Percentiles rank a stretch among this genome's conserved stretches.
Conservation (phyloP, 2,797 vertebrate species). For the Hydrocynus forskahlii region DNA sequence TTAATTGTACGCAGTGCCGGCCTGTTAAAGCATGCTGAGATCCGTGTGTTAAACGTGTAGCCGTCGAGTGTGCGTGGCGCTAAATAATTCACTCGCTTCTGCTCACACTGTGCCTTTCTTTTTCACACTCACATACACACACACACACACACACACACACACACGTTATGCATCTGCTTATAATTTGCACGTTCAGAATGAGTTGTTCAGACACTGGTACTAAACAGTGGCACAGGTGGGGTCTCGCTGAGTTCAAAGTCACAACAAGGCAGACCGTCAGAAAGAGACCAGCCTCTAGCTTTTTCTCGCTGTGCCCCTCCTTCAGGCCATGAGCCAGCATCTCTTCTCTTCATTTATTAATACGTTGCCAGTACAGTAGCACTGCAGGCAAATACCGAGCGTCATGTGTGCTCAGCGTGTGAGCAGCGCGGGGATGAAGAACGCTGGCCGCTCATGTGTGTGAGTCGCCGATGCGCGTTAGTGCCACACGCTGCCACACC, state of each 20-base stretch:
- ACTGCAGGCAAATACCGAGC: conserved; percentile 40
- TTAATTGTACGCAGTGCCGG: conserved; percentile 84
- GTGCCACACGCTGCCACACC: background rate
- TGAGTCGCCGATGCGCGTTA: background rate
- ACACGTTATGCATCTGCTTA: background rate
- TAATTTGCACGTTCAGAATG: conserved; percentile 6
- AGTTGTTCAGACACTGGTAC: background rate
- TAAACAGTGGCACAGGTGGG: background rate
- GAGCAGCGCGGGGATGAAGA: background rate
- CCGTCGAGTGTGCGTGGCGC: conserved; percentile 67
- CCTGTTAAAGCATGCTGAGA: conserved; percentile 85
- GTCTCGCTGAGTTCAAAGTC: background rate
- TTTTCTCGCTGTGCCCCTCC: no score
- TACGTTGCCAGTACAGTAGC: conserved; percentile 70
- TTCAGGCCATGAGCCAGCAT: conserved; percentile 71
- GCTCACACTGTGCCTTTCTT: background rate
- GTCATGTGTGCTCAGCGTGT: background rate
- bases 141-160: conserved; percentile 1
- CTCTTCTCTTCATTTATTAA: conserved; percentile 80
- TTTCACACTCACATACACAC: background rate
- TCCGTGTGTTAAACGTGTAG: conserved; percentile 77
- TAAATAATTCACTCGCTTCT: conserved; percentile 69
- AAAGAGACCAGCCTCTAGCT: no score
- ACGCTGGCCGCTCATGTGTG: background rate
- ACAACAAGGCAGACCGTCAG: no score